Base-by-base conservation (phyloP, 2,888 invertebrate genomes). In the Philereme transversata region DNA sequence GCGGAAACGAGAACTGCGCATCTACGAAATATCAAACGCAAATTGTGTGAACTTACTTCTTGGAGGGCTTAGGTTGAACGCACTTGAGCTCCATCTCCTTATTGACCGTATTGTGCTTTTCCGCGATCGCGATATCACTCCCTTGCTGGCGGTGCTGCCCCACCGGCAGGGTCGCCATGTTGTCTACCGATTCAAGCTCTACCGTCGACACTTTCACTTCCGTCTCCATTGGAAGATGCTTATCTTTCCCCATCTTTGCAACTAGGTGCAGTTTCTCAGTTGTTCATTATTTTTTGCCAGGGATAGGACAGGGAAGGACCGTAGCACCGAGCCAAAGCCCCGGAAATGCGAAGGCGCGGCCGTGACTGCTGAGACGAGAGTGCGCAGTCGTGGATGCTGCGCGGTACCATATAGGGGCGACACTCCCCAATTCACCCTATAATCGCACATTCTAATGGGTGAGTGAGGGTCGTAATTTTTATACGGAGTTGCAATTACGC, bases 171-270 rank as follows among this genome's bases (percentile, higher is more conserved):
- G 97, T 97, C 86, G 97, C 97, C 95, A 97, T 97, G 84, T 97
- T 97, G 94, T 97, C 97, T 75, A 96, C 95, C 71, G 96, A 94
- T 90, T 97, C 97, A 79, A 97, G 94, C 89, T 97, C 97, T 77
- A 97, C 97, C 63, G 97, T 97, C 75, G 97, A 96, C 87, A 97
- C 97, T 94, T 97, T 97, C 89, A 97, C 96, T 92, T 97, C 97
- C 83, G 95, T 95, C 85, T 94, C 95, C 74, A 83, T 81, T 34
- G 89, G 86, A 80, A 84, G 90, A 64, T 91, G 90, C 82, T 90
- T 92, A 58, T 93, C 92, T 74, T 92, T 93, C 78, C 90, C 92
- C 92, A 92, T 70, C 41, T 56, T 64, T 57, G 49, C 67, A 60
- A 68, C 60, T 69, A 65, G 68, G 62, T 22, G 22, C 22, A 22